phyloP scores from a whole-genome alignment of 1,140 invertebrate genomes.

The Grapholita molesta region DNA sequence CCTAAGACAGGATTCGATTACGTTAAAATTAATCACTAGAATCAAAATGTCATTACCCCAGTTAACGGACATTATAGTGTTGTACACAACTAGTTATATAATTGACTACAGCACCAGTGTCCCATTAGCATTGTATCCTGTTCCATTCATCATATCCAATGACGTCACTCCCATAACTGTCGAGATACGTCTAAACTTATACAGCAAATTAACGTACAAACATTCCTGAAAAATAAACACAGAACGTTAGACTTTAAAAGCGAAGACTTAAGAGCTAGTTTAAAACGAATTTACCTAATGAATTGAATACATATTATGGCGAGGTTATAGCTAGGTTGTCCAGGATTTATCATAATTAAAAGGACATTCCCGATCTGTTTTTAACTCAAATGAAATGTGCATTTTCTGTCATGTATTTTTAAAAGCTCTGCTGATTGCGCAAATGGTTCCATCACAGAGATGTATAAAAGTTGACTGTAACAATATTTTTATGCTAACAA shows the following conservation, averaged over 20 bases:
- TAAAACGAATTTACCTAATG: not conserved
- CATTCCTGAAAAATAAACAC: not conserved
- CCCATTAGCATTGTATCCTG: not conserved
- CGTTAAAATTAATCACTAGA: not conserved
- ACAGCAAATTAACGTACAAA: not conserved
- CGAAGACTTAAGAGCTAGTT: not conserved
- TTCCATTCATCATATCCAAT: not conserved
- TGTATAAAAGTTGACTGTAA: too few species aligned
- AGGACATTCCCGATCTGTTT: not conserved
- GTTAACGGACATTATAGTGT: not conserved
- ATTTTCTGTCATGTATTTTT: not conserved
- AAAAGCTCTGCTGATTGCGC: not conserved
- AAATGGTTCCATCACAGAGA: not conserved
- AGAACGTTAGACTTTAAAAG: not conserved
- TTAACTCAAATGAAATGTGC: not conserved
- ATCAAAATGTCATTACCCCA: not conserved
- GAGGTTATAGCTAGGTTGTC: not conserved
- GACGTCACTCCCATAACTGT: not conserved
- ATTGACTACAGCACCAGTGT: not conserved
- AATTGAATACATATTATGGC: not conserved
- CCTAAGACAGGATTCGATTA: not conserved
- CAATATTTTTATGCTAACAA: too few species aligned
- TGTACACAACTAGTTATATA: not conserved
- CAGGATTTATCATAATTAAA: not conserved
- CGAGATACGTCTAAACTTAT: not conserved